Base-by-base conservation (phyloP, 2,113 vertebrate genomes). In the Oreocharis arfaki region DNA sequence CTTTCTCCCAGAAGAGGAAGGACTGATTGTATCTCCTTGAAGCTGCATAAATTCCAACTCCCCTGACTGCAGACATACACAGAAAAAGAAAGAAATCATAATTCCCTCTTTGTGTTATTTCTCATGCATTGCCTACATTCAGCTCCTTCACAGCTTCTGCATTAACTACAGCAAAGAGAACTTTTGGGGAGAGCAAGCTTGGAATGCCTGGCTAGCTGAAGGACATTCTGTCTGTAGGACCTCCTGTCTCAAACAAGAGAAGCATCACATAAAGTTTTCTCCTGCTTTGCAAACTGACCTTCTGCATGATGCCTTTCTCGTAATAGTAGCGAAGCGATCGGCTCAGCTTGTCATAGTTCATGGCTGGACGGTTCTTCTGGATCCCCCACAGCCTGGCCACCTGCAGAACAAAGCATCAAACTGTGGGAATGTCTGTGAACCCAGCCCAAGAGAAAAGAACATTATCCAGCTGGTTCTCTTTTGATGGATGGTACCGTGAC, bases 231-330 rank as follows among this genome's bases (percentile, higher is more conserved):
- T 16, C 61, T 27, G 18, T 24, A 63, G 11, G 23, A 42, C 3
- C 21, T 53, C 61, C 22, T 15, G 30, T 24, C 44, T 71, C 49
- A 39, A 49, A 16, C 9, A 28, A 23, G 7, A 73, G 26, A 10
- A 68, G 15, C 41, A 42, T 41, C 33, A 19, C 35, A 33, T 0
- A 6, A 67, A 35, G 10, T 6, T 27, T 19, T 9, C 20, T 3
- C 23, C 65, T 65, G 53, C 59, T 52, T n/a, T 77, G 42, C 71
- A 57, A 30, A 84, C 83, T 59, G 95, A 99, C 99, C 99, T 99
- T 99, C 98, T 99, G 99, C 99, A 99, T 99, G 97, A 99, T 99
- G 97, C 99, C 99, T 90, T 99, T 99, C 97, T 99, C 99, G 0
- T 99, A 99, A 75, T 99, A 99, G 89, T 99, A 99, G 90, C 99